Percentiles rank a stretch among this genome's conserved stretches.
Evolutionary conservation across 2,113 vertebrate genomes (phyloP).

Genomic region (Arothron firmamentum): DNA sequence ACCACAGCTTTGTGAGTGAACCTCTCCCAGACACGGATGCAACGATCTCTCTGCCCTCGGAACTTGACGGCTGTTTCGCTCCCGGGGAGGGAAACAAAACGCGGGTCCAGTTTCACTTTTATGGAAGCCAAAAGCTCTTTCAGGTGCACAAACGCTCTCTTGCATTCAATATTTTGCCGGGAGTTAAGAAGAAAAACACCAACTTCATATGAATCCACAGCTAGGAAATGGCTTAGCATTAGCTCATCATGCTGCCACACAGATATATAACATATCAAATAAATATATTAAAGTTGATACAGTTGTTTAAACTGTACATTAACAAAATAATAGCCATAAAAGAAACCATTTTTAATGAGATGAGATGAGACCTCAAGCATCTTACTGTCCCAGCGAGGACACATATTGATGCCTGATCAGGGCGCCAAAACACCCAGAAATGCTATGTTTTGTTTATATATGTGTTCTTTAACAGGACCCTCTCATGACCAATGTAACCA

Average conservation of each 20-base stretch:
- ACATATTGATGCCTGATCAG: no score
- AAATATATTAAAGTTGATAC: no score
- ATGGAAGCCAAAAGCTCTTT: slow-evolving; percentile 78
- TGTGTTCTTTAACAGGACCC: slow-evolving; percentile 64
- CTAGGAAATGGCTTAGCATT: slow-evolving; percentile 2
- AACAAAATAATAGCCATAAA: no score
- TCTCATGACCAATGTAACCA: slow-evolving; percentile 1
- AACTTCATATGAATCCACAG: background rate
- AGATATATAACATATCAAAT: no score
- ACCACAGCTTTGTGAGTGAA: slow-evolving; percentile 51
- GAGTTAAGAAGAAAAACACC: background rate
- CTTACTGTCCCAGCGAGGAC: no score
- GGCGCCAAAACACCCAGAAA: no score
- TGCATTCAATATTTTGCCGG: background rate
- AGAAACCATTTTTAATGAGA: no score
- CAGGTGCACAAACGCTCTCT: slow-evolving; percentile 62
- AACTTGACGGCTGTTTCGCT: slow-evolving; percentile 62
- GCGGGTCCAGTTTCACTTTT: slow-evolving; percentile 87
- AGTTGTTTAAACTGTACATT: background rate
- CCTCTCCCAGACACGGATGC: slow-evolving; percentile 52
- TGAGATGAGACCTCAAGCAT: no score
- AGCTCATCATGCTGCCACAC: background rate
- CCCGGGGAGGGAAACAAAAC: slow-evolving; percentile 38
- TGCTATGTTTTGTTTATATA: background rate
- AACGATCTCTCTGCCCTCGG: slow-evolving; percentile 78